Base-by-base conservation (phyloP, 2,113 vertebrate genomes). In the Paralichthys olivaceus region DNA sequence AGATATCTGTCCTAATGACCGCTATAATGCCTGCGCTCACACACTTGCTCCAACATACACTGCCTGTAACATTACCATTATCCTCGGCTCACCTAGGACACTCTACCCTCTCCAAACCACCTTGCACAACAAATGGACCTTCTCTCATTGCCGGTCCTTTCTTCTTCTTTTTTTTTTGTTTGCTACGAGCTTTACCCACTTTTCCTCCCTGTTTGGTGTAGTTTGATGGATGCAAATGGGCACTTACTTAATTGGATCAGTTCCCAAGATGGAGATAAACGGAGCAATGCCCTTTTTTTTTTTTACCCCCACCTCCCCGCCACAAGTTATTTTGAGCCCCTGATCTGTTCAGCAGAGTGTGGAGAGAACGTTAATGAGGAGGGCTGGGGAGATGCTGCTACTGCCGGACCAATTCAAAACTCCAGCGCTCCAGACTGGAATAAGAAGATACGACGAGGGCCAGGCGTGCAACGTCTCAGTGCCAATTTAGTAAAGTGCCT, bases 161-260 rank as follows among this genome's bases (percentile, higher is more conserved):
- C 37, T 40, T 40, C 12, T 40, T 13, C 37, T 11, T 12, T 9
- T 11, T 40, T n/a, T 86, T 85, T 81, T 85, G 77, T 87, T 90
- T 87, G 82, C 61, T 66, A 63, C 20, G 54, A 89, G 73, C 78
- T 64, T 88, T 84, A 2, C 53, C 81, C 84, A 79, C 75, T 81
- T 89, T 89, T 84, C 68, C 79, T 85, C 93, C 93, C 92, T 93
- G 93, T 84, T 84, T 87, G 80, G 92, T 95, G 84, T 72, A 17
- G 68, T 93, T 91, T 96, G 96, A 96, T 94, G 95, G 96, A 97
- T 96, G 96, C 95, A 97, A 95, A 97, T 95, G 96, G 93, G 93
- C 96, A 96, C 94, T 96, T 96, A 96, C 96, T 96, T 96, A 97
- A 98, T 96, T 97, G 96, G 96, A 97, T 96, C 95, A 95, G 94